These are phyloP conservation scores for Melanostoma scalare DNA, from an alignment of 2,888 invertebrate species.

Conservation along the genomic window DNA sequence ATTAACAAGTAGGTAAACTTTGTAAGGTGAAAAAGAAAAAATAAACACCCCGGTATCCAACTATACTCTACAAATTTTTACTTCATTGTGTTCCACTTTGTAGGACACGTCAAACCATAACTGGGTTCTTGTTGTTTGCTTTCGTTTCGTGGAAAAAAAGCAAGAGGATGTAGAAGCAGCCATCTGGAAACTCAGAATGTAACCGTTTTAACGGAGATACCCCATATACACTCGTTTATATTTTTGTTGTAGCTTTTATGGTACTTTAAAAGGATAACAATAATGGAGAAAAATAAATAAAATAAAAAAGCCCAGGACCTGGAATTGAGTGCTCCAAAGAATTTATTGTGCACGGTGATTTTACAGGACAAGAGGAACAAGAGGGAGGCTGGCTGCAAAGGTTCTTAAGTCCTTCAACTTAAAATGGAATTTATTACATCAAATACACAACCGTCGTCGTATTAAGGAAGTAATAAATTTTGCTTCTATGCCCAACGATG, in stretches of 20 bases:
- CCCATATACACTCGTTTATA: too few relatives aligned
- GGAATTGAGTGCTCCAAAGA: constrained; percentile 1
- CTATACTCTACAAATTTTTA: constrained; percentile 3
- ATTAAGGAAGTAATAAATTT: constrained; percentile 54
- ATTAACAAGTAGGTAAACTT: neutral
- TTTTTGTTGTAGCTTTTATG: neutral
- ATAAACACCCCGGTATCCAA: neutral
- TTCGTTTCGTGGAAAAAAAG: neutral
- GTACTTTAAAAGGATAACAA: neutral
- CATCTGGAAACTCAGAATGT: constrained; percentile 1
- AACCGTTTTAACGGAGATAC: neutral
- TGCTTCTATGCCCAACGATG: constrained; percentile 22
- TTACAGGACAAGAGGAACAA: constrained; percentile 2
- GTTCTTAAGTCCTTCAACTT: constrained; percentile 15
- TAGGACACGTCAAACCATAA: constrained; percentile 18
- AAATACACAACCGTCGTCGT: constrained; percentile 33
- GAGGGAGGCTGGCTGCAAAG: neutral
- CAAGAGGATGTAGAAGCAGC: neutral
- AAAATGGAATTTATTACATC: constrained; percentile 55
- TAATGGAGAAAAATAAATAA: neutral
- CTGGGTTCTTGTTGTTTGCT: constrained; percentile 1
- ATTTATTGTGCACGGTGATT: neutral
- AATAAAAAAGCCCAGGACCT: neutral
- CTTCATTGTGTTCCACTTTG: constrained; percentile 31
- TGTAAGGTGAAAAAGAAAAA: neutral